A percentile compares a stretch with the other conserved stretches of the same genome.
Conservation (phyloP, 2,888 invertebrate species). For the Philopedon plagiatum region DNA sequence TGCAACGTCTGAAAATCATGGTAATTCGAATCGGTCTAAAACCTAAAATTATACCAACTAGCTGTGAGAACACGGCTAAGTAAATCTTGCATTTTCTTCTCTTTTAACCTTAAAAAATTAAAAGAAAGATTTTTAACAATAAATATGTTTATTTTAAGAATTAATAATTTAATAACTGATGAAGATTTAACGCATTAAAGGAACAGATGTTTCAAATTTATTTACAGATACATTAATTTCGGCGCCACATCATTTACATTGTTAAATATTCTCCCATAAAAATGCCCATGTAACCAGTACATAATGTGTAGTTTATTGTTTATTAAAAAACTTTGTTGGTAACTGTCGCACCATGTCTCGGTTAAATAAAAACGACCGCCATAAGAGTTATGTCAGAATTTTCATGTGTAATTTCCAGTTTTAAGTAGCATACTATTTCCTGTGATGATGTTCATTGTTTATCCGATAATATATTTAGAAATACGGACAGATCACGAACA, state of each 20-base stretch:
- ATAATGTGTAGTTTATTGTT: neutral
- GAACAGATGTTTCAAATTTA: constrained; percentile 28
- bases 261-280: constrained; percentile 22
- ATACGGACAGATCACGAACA: constrained; percentile 51
- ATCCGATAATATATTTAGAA: constrained; percentile 58
- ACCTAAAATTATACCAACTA: too few species aligned
- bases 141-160: too few species aligned
- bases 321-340: constrained; percentile 19
- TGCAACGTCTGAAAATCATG: too few species aligned
- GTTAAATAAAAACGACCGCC: constrained; percentile 13
- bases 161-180: too few species aligned
- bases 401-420: constrained; percentile 37
- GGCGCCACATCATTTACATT: constrained; percentile 32
- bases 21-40: too few species aligned
- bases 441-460: constrained; percentile 60
- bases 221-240: constrained; percentile 19
- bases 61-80: too few species aligned
- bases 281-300: constrained; percentile 5
- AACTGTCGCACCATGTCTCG: constrained; percentile 7
- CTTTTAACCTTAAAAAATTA: too few species aligned
- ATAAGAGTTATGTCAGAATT: constrained; percentile 29
- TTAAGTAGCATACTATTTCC: constrained; percentile 54
- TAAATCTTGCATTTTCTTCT: too few species aligned
- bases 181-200: constrained; percentile 7
- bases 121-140: too few species aligned